Base-by-base conservation (phyloP, 2,797 vertebrate species). In the Arctocebus calabarensis region DNA sequence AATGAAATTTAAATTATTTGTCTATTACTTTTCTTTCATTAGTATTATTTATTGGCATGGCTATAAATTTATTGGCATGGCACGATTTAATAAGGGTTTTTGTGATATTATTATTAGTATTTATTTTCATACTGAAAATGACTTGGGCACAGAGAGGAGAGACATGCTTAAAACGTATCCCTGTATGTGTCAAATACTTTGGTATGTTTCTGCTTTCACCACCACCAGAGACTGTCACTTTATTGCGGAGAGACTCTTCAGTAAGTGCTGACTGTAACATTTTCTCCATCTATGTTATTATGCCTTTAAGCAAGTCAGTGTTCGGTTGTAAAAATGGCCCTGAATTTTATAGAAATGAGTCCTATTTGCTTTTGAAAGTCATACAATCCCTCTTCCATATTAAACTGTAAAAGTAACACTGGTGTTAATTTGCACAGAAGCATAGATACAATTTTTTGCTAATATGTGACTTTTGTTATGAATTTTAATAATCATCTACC, bases 341-440 rank as follows among this genome's bases (percentile, higher is more conserved):
- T 93, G 52, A 48, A 43, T 94, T 91, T 91, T 79, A 73, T 34
- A 88, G 75, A 96, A 91, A 83, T 64, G 62, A 95, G 34, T 10
- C 10, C 55, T 62, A n/a, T 84, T 97, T 96, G 45, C 43, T 96
- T 95, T 90, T 93, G 84, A 94, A 5, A 93, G 32, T 90, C 68
- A 79, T 85, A 25, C 23, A 64, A 73, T 93, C 7, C 90, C 20
- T 96, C 19, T 94, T 88, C 75, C 64, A 85, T 70, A 81, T 68
- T 96, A 94, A 93, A 95, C n/a, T 89, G 16, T 34, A 66, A 81
- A 91, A 92, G 48, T 84, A 88, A 84, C 9, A 79, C 64, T 17
- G 14, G 12, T 79, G 40, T 90, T 94, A 87, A 74, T 91, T 84
- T 94, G 59, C 27, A 93, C n/a, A 90, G 66, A 86, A 73, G 1